These are phyloP conservation scores for Sphinx pinastri DNA, from an alignment of 2,888 invertebrate genomes.

Conservation along the genomic window DNA sequence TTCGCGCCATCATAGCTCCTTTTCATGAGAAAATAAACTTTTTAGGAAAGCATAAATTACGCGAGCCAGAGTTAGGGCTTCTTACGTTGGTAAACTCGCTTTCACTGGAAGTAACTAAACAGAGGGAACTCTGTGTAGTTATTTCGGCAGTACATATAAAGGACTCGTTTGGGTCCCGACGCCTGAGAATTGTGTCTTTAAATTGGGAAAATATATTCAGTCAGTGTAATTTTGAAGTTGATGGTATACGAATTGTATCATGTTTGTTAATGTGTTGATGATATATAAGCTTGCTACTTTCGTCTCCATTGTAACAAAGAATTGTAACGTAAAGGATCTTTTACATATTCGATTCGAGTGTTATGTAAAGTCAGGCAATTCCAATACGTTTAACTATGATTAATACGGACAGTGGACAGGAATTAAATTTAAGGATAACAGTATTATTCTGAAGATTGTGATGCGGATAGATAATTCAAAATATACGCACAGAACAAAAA, in stretches of 20 bases:
- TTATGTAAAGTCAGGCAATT: too few relatives aligned
- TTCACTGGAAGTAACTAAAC: constrained; percentile 31
- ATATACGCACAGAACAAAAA: not conserved
- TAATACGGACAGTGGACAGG: too few relatives aligned
- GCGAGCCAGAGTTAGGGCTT: constrained; percentile 35
- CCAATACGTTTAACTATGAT: not conserved
- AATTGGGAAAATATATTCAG: constrained; percentile 5
- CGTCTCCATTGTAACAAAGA: not conserved
- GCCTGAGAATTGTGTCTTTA: constrained; percentile 2
- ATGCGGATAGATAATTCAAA: too few relatives aligned
- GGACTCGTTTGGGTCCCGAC: not conserved
- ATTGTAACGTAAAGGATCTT: too few relatives aligned
- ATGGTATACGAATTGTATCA: not conserved
- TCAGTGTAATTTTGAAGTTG: constrained; percentile 1
- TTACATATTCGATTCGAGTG: too few relatives aligned
- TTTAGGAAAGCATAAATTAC: constrained; percentile 43
- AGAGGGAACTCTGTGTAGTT: constrained; percentile 20
- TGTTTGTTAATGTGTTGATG: not conserved
- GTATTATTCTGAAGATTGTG: too few relatives aligned
- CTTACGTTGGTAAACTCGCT: constrained; percentile 37
- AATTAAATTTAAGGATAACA: too few relatives aligned
- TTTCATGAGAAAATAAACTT: constrained; percentile 40
- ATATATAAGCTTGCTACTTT: not conserved
- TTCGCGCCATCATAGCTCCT: constrained; percentile 39
- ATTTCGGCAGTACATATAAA: constrained; percentile 16